Evolutionary conservation across 2,888 invertebrate genomes (phyloP).

Genomic region (Lagria hirta): DNA sequence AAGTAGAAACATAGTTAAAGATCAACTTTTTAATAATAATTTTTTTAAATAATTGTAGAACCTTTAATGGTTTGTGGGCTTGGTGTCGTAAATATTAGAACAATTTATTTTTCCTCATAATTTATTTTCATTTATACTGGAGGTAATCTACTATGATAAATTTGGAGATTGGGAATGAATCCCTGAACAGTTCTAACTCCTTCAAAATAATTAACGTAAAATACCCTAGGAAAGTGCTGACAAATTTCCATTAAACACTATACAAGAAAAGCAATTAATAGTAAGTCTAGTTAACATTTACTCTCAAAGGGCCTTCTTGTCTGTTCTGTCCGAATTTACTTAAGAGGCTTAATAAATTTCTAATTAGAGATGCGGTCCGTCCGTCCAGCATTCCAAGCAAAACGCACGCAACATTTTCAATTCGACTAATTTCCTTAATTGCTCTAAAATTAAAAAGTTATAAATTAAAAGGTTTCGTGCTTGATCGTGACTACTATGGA

Average conservation of each 20-base stretch:
- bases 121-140: too few relatives aligned
- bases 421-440: conserved; percentile 11
- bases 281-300: conserved; percentile 16
- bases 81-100: too few relatives aligned
- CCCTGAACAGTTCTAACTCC: too few relatives aligned
- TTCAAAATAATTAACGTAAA: conserved; percentile 18
- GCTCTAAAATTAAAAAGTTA: conserved; percentile 3
- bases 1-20: too few relatives aligned
- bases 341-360: conserved; percentile 22
- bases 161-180: too few relatives aligned
- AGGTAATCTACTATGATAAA: too few relatives aligned
- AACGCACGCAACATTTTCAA: conserved; percentile 11
- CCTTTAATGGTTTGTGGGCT: too few relatives aligned
- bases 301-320: conserved; percentile 9
- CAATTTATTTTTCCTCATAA: too few relatives aligned
- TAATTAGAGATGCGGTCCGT: conserved; percentile 12
- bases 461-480: too few relatives aligned
- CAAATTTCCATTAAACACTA: conserved; percentile 11
- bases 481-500: too few relatives aligned
- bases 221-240: conserved; percentile 2
- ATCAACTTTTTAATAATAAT: too few relatives aligned
- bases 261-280: conserved; percentile 22
- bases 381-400: conserved; percentile 8
- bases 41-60: too few relatives aligned
- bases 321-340: conserved; percentile 10